Conservation (phyloP, 53 echinoderm and acorn worm genomes). For the Stichopus horrens region DNA sequence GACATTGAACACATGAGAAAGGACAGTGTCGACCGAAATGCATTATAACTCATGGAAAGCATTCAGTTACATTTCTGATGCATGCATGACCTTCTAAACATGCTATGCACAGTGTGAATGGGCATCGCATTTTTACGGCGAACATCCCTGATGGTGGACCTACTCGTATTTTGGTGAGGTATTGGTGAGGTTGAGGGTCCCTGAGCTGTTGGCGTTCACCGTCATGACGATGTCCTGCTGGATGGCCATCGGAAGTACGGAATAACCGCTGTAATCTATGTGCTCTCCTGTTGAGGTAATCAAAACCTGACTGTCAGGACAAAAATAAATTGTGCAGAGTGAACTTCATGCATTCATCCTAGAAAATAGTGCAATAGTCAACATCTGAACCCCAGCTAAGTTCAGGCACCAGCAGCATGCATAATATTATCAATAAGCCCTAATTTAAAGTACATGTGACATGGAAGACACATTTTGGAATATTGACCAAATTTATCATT, state of each 20-base stretch:
- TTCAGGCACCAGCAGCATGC: not conserved
- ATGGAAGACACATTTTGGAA: too few relatives aligned
- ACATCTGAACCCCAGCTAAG: not conserved
- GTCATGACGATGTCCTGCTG: constrained; percentile 96
- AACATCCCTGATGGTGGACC: constrained; percentile 7
- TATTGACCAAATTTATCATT: too few relatives aligned
- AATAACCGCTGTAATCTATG: constrained; percentile 96
- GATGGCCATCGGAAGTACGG: constrained; percentile 98
- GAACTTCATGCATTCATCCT: not conserved
- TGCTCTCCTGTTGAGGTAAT: constrained; percentile 74
- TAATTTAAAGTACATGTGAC: too few relatives aligned
- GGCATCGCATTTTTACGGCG: not conserved
- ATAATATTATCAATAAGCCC: too few relatives aligned
- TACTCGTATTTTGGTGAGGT: constrained; percentile 69
- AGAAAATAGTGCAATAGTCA: too few relatives aligned
- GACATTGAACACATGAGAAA: too few relatives aligned
- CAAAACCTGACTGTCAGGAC: not conserved
- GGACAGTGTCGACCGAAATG: too few relatives aligned
- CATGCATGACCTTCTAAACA: too few relatives aligned
- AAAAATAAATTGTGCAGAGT: not conserved
- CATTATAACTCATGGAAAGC: too few relatives aligned
- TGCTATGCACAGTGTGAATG: too few relatives aligned
- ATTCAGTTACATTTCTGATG: too few relatives aligned
- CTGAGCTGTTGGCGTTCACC: constrained; percentile 57
- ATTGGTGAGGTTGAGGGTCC: constrained; percentile 61